Conservation (phyloP, 2,797 vertebrate genomes). For the Crenuchus spilurus region DNA sequence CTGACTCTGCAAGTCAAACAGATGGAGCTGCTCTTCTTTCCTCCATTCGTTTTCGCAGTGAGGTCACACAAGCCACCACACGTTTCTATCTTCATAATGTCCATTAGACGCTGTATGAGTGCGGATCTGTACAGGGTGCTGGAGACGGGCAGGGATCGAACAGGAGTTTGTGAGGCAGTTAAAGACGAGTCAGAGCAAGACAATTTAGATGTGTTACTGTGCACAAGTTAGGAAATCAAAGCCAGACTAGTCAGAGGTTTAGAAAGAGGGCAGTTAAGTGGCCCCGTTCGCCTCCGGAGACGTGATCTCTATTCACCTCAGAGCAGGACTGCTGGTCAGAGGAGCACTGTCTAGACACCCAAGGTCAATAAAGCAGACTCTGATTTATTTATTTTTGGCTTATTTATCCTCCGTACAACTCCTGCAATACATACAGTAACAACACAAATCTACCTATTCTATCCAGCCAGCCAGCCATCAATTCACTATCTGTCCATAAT, state of each 20-base stretch:
- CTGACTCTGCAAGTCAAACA: conserved; percentile 29
- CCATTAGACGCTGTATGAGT: conserved; percentile 55
- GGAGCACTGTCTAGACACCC: conserved; percentile 9
- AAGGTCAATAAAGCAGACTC: conserved; percentile 28
- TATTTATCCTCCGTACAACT: background rate
- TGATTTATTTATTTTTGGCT: background rate
- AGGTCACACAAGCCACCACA: conserved; percentile 20
- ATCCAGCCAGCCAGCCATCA: no score
- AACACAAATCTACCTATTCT: no score
- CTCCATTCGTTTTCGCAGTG: conserved; percentile 31
- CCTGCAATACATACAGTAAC: background rate
- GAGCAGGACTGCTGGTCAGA: background rate
- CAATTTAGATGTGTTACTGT: background rate
- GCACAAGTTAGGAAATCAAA: conserved; percentile 25
- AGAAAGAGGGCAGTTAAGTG: background rate
- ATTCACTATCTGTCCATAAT: no score
- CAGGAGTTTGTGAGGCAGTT: conserved; percentile 57
- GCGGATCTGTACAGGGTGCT: conserved; percentile 48
- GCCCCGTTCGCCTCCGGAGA: conserved; percentile 27
- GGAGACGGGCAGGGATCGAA: conserved; percentile 47
- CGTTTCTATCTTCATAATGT: conserved; percentile 45
- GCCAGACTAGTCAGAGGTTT: conserved; percentile 4
- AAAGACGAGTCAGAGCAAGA: conserved; percentile 30
- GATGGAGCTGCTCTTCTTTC: conserved; percentile 16
- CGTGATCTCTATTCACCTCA: conserved; percentile 18